Base-by-base conservation (phyloP, 1,140 invertebrate genomes). In the Prorops nasuta region DNA sequence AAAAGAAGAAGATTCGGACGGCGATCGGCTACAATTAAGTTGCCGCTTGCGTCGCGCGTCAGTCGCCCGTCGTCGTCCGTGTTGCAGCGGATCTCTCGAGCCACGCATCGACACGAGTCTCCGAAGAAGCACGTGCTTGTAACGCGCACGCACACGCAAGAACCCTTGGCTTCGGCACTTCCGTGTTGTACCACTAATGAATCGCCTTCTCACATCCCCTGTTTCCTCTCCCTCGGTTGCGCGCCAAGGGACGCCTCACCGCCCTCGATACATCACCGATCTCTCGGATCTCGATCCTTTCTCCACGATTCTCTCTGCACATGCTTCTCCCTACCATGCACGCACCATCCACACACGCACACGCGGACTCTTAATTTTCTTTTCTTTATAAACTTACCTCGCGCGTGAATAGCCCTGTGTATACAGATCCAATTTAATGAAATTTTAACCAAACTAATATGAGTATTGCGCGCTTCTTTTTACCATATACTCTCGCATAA, bases 121-220 rank as follows among this genome's bases (percentile, higher is more conserved):
- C n/a, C n/a, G n/a, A n/a, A n/a, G n/a, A n/a, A n/a, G n/a, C n/a
- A n/a, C n/a, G n/a, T n/a, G n/a, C n/a, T n/a, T n/a, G n/a, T n/a
- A 18, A 41, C 32, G 34, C 38, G 28, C 17, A 35, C 41, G 32
- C 40, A 28, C 32, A 39, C 40, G 4, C 40, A 3, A 17, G 24
- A 18, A 34, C 28, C n/a, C n/a, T n/a, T n/a, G 14, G 20, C 42
- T n/a, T 14, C n/a, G 12, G 64, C 67, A 69, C 72, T 75, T 75
- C 72, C 72, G 72, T 71, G 69, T 75, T 75, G 69, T 75, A 72
- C 65, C 65, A 70, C 71, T 75, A 75, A 75, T 75, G 72, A 75
- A 75, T 75, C 67, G 71, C 66, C 69, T 74, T 69, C 64, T 63
- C 64, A 46, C 44, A 35, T 28, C 43, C n/a, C 22, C 21, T 47